Conservation (phyloP, 1,140 invertebrate species). For the Euwallacea similis region DNA sequence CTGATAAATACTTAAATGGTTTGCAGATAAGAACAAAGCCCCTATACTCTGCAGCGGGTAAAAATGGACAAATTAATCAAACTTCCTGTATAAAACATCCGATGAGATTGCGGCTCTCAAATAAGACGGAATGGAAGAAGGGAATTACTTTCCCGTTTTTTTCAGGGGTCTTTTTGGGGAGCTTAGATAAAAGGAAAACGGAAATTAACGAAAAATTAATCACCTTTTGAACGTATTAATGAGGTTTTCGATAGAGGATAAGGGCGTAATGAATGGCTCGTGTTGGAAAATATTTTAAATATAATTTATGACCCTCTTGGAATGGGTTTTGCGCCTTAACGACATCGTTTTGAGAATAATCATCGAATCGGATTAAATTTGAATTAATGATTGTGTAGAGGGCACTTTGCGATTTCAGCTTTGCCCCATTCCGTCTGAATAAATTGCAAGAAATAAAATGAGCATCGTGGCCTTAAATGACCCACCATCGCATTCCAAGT, state of each 20-base stretch:
- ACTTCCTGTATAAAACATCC: slow-evolving; percentile 18
- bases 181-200: slow-evolving; percentile 23
- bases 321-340: slow-evolving; percentile 6
- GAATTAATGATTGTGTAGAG: neutral
- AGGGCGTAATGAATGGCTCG: slow-evolving; percentile 8
- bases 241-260: slow-evolving; percentile 23
- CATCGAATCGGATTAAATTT: slow-evolving; percentile 5
- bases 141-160: slow-evolving; percentile 32
- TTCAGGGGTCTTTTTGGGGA: slow-evolving; percentile 9
- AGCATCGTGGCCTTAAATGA: no score
- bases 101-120: slow-evolving; percentile 7
- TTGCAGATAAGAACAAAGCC: neutral
- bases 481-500: no score
- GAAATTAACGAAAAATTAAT: slow-evolving; percentile 30
- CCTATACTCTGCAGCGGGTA: neutral
- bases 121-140: slow-evolving; percentile 15
- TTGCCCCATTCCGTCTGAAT: no score
- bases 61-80: slow-evolving; percentile 23
- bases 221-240: slow-evolving; percentile 29
- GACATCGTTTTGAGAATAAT: slow-evolving; percentile 11
- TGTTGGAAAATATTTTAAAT: slow-evolving; percentile 16
- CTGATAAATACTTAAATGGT: neutral
- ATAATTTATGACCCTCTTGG: slow-evolving; percentile 7
- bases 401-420: no score
- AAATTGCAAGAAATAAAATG: no score